These are phyloP conservation scores for Alouatta palliata DNA, from an alignment of 2,113 vertebrate species.

Conservation along the genomic window DNA sequence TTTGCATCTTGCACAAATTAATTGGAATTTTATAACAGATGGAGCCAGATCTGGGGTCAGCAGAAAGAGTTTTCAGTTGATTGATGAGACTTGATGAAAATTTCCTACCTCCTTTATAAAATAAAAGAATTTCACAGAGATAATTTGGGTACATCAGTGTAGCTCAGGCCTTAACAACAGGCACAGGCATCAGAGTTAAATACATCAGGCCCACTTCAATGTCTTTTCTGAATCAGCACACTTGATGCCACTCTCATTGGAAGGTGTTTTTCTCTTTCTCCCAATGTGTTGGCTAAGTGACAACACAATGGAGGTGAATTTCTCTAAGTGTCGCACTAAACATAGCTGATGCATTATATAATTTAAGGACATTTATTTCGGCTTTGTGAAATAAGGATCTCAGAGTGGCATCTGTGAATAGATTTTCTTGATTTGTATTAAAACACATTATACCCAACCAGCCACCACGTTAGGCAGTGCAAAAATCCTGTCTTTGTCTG, in stretches of 20 bases:
- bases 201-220: not conserved
- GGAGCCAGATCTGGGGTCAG: constrained; percentile 72
- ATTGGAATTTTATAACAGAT: constrained; percentile 72
- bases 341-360: not conserved
- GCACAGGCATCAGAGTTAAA: not conserved
- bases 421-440: constrained; percentile 42
- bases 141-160: not conserved
- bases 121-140: constrained; percentile 49
- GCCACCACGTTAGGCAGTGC: not conserved
- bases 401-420: constrained; percentile 36
- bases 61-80: constrained; percentile 69
- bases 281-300: not conserved
- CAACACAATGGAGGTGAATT: not conserved
- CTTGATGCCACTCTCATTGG: not conserved
- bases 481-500: constrained; percentile 18
- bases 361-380: constrained; percentile 45
- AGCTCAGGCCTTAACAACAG: not conserved
- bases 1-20: constrained; percentile 72
- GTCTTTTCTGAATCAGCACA: constrained; percentile 8
- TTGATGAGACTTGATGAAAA: constrained; percentile 68
- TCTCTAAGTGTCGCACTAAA: not conserved
- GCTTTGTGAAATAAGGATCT: constrained; percentile 28
- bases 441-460: not conserved
- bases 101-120: constrained; percentile 56
- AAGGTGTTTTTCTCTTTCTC: constrained; percentile 34